Percentiles rank a stretch among this genome's conserved stretches.
These are phyloP conservation scores for Coluber constrictor DNA, from an alignment of 2,797 vertebrate species.

Conservation along the genomic window DNA sequence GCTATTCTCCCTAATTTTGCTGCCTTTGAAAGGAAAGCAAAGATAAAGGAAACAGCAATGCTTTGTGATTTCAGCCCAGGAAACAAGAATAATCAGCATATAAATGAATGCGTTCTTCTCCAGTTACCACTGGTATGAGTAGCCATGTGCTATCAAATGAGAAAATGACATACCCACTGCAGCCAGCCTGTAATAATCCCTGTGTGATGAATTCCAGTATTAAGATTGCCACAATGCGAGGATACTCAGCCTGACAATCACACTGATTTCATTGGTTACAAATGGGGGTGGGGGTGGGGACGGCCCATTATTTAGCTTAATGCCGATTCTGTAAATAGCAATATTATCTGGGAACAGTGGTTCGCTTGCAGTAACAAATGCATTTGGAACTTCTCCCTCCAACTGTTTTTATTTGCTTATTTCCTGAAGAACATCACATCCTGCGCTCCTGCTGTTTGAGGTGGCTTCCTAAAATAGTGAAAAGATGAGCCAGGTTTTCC, in stretches of 20 bases:
- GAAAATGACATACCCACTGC: conserved; percentile 63
- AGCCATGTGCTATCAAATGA: conserved; percentile 65
- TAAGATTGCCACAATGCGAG: conserved; percentile 52
- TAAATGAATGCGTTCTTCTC: conserved; percentile 62
- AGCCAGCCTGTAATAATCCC: conserved; percentile 65
- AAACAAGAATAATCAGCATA: conserved; percentile 56
- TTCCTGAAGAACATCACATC: not conserved
- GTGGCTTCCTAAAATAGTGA: not conserved
- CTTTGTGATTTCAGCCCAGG: conserved; percentile 43
- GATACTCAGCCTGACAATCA: conserved; percentile 43
- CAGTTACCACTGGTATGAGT: conserved; percentile 58
- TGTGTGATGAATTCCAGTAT: conserved; percentile 50
- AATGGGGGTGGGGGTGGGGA: conserved; percentile 12
- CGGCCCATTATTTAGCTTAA: conserved; percentile 21
- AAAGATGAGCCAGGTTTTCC: not conserved
- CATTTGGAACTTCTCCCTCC: conserved; percentile 51
- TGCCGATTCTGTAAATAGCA: conserved; percentile 37
- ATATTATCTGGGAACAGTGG: conserved; percentile 44
- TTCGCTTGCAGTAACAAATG: conserved; percentile 47
- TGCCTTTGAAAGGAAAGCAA: conserved; percentile 18
- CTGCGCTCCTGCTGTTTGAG: not conserved
- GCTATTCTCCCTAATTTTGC: conserved; percentile 14
- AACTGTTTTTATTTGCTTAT: conserved; percentile 31
- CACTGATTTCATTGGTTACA: conserved; percentile 49
- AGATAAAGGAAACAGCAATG: conserved; percentile 26